Percentiles rank a stretch among this genome's conserved stretches.
Evolutionary conservation across 1,140 invertebrate species (phyloP).

Genomic region (Bombus confusus): DNA sequence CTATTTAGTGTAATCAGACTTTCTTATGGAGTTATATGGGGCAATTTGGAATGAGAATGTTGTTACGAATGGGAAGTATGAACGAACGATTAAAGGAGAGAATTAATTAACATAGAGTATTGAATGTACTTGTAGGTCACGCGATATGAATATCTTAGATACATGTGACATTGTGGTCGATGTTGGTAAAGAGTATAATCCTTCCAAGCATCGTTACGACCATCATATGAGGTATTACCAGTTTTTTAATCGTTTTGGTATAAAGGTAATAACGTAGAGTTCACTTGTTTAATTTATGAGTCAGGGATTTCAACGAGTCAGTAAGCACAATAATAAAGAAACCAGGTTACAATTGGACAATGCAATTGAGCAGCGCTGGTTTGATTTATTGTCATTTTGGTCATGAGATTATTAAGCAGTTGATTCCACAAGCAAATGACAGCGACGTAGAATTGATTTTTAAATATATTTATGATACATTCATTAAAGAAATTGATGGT

Average conservation of each 20-base stretch:
- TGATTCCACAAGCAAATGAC: conserved; percentile 82
- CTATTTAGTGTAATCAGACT: background rate
- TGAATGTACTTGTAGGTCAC: conserved; percentile 77
- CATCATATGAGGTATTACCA: conserved; percentile 92
- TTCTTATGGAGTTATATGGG: background rate
- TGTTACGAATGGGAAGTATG: background rate
- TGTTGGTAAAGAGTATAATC: conserved; percentile 96
- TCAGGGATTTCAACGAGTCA: conserved; percentile 87
- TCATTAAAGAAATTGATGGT: conserved; percentile 97
- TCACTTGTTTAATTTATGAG: conserved; percentile 67
- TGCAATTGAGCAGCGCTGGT: conserved; percentile 96
- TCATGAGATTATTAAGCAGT: conserved; percentile 87
- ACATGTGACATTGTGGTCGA: conserved; percentile 98
- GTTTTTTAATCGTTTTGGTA: background rate
- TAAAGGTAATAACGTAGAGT: background rate
- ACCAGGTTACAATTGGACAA: conserved; percentile 83
- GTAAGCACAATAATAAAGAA: conserved; percentile 84
- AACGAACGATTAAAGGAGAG: too few relatives aligned
- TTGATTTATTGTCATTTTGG: conserved; percentile 97
- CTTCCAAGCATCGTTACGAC: conserved; percentile 91
- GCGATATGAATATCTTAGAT: conserved; percentile 87
- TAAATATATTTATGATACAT: conserved; percentile 92
- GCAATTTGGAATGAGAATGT: background rate
- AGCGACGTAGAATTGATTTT: conserved; percentile 86
- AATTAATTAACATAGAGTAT: background rate